These are phyloP conservation scores for Pachliopta kotzebuea DNA, from an alignment of 2,888 invertebrate species.

Conservation along the genomic window DNA sequence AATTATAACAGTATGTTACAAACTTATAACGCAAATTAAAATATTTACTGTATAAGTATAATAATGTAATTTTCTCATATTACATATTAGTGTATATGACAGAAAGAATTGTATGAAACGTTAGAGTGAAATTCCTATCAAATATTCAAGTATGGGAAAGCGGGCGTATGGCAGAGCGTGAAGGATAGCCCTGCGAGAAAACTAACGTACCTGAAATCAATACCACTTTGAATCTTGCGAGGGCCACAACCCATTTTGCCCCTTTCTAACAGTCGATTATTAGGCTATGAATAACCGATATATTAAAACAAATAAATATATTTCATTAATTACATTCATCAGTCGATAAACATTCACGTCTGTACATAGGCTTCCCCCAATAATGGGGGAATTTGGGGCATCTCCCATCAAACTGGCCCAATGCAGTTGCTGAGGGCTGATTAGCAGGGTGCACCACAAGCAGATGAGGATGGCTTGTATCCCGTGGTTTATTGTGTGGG, in stretches of 20 bases:
- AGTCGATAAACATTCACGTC: too few species aligned
- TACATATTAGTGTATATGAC: not conserved
- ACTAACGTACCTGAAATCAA: conserved; percentile 5
- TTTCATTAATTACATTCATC: too few species aligned
- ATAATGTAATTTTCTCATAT: not conserved
- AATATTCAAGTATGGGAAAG: conserved; percentile 1
- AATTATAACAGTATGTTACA: too few species aligned
- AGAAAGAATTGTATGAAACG: not conserved
- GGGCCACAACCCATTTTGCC: not conserved
- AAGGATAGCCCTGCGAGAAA: conserved; percentile 1
- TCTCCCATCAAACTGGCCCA: too few species aligned
- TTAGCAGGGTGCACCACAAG: too few species aligned
- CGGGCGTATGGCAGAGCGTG: not conserved
- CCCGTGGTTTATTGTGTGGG: too few species aligned
- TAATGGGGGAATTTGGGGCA: too few species aligned
- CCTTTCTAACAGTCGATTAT: not conserved
- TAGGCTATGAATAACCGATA: not conserved
- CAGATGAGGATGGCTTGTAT: too few species aligned
- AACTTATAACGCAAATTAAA: not conserved
- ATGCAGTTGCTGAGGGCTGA: too few species aligned
- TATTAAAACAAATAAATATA: not conserved
- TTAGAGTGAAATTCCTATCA: not conserved
- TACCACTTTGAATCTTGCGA: conserved; percentile 2
- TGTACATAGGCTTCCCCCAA: too few species aligned
- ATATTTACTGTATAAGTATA: not conserved